phyloP scores from a whole-genome alignment of 2,888 invertebrate genomes.

The Dioctria rufipes region DNA sequence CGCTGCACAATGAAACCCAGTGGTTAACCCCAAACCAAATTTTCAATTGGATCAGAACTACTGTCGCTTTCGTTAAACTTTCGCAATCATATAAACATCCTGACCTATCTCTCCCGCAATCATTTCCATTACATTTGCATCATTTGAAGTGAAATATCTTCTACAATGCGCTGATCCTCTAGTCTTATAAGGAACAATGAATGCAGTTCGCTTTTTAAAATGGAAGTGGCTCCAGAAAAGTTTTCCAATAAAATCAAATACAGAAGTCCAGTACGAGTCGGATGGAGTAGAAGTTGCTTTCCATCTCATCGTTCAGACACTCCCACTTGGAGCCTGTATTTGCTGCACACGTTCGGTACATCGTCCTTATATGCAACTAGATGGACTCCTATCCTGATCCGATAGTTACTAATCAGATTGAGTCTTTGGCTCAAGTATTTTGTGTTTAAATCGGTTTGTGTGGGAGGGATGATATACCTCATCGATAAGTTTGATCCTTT shows the following conservation, averaged over 20 bases:
- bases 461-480: slow-evolving; percentile 15
- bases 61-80: slow-evolving; percentile 25
- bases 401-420: slow-evolving; percentile 2
- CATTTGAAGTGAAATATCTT: background rate
- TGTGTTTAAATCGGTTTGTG: slow-evolving; percentile 25
- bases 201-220: slow-evolving; percentile 24
- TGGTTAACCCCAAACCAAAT: slow-evolving; percentile 31
- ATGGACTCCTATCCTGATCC: background rate
- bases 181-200: background rate
- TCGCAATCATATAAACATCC: slow-evolving; percentile 12
- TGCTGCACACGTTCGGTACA: slow-evolving; percentile 1
- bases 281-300: background rate
- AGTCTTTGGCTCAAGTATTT: slow-evolving; percentile 1
- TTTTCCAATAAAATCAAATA: slow-evolving; percentile 36
- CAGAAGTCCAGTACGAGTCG: slow-evolving; percentile 11
- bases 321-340: background rate
- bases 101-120: background rate
- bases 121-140: slow-evolving; percentile 37
- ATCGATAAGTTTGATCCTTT: background rate
- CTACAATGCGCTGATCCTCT: background rate
- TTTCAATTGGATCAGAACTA: slow-evolving; percentile 27
- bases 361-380: background rate
- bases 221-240: slow-evolving; percentile 29
- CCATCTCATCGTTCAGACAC: slow-evolving; percentile 16
- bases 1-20: slow-evolving; percentile 10